Evolutionary conservation across 2,113 vertebrate genomes (phyloP).

Genomic region (Paracanthobrama guichenoti): DNA sequence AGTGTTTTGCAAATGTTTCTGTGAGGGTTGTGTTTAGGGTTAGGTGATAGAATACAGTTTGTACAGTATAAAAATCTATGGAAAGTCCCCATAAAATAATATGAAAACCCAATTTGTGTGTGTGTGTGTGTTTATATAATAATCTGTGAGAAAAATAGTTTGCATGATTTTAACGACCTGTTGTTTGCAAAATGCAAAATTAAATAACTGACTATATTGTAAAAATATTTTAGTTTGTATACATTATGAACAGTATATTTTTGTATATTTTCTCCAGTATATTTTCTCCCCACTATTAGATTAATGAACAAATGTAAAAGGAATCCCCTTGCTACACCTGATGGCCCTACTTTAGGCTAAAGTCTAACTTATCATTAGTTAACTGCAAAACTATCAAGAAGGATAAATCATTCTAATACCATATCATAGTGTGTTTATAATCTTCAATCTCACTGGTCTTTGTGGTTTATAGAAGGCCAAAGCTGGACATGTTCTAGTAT

Average conservation of each 20-base stretch:
- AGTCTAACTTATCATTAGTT: no score
- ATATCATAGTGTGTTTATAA: background rate
- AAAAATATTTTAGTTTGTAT: no score
- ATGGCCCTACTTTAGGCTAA: background rate
- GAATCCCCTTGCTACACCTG: background rate
- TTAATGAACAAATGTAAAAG: background rate
- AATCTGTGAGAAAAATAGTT: no score
- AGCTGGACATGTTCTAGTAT: conserved; percentile 55
- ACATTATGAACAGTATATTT: background rate
- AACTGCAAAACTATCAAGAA: background rate
- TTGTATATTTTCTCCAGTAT: background rate
- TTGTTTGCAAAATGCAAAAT: no score
- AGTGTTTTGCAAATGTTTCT: no score
- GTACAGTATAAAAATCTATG: no score
- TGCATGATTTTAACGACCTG: no score
- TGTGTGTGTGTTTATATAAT: no score
- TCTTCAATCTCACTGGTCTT: background rate
- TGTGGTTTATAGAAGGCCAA: conserved; percentile 28
- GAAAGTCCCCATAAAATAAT: no score
- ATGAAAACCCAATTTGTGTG: no score
- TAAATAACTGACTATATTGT: background rate
- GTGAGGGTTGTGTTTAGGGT: no score
- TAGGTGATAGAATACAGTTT: no score
- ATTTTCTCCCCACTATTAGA: background rate
- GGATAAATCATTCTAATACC: background rate